phyloP scores from a whole-genome alignment of 2,113 vertebrate genomes.

The Tragulus kanchil region DNA sequence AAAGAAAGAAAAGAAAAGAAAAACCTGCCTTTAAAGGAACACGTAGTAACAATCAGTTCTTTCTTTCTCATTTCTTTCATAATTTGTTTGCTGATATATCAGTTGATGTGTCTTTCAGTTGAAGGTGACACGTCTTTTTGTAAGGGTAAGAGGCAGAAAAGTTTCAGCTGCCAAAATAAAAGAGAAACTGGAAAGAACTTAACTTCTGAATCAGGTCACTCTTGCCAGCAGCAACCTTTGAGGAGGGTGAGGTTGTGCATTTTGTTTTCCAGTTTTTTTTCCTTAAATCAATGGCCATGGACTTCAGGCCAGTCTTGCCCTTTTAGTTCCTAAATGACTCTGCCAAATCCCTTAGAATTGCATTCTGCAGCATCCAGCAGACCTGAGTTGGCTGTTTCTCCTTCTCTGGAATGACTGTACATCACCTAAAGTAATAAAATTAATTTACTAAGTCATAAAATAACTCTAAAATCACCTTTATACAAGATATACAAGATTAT shows the following conservation, averaged over 20 bases:
- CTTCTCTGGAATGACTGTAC: not conserved
- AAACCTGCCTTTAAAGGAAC: not conserved
- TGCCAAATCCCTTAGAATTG: not conserved
- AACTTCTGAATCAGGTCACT: not conserved
- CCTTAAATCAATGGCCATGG: not conserved
- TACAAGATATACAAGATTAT: not conserved
- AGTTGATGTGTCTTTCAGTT: not conserved
- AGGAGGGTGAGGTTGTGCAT: not conserved
- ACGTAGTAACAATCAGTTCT: not conserved
- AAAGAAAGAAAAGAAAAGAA: too few relatives aligned
- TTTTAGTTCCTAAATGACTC: not conserved
- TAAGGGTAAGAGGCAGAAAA: constrained; percentile 32
- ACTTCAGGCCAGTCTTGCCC: not conserved
- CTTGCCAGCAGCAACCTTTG: not conserved
- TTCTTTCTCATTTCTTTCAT: constrained; percentile 36
- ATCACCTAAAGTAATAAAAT: not conserved
- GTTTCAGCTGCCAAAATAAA: constrained; percentile 43
- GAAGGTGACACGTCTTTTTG: not conserved
- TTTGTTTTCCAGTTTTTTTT: not conserved
- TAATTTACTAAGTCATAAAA: not conserved
- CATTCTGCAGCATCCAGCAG: not conserved
- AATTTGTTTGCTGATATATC: constrained; percentile 12
- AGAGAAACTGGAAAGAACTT: constrained; percentile 28
- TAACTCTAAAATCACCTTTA: not conserved
- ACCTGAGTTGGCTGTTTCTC: not conserved